Evolutionary conservation across 2,797 vertebrate genomes (phyloP), one percentile per base, ranked within the genome.

Genomic region (Heterohyrax brucei): DNA sequence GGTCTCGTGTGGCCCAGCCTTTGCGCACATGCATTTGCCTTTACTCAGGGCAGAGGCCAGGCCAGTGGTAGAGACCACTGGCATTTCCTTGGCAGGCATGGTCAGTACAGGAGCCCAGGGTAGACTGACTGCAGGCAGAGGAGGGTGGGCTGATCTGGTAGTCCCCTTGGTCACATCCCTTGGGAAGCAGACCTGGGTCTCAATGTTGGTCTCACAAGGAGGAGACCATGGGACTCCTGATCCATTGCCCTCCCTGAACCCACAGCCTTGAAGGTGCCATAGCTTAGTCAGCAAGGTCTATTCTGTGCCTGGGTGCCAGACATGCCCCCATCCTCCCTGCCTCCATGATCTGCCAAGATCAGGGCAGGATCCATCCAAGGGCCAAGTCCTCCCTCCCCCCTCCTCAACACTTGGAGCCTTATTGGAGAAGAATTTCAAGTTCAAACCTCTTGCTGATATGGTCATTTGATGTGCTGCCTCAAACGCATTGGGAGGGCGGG

Each of bases 211-310:
- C 22, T 94, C 22, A 21, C 24, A 48, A 80, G 33, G 39, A 87
- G 92, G n/a, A 92, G 73, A 39, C 50, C 59, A 68, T 24, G 66
- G 79, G 33, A 91, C 80, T 39, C 68, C 76, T 5, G 4, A 85
- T 33, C 56, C 2, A 46, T 9, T n/a, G 16, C 12, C n/a, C 33
- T 80, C 53, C 46, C 82, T 84, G 21, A 93, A 66, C 70, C 53
- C 48, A 90, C 1, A 79, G 76, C 50, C 81, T 94, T 91, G 78
- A 92, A 59, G 59, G 72, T 30, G 24, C 39, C 61, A 82, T 61
- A 83, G 13, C 28, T 88, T 30, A 84, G 50, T 39, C 50, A 53
- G 56, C 39, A 26, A 72, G 28, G 3, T 61, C 78, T 81, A 62
- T 48, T 87, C 30, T n/a, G 7, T 28, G 24, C 56, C 39, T 77